Conservation (phyloP, 2,797 vertebrate species). For the Tamandua tetradactyla region DNA sequence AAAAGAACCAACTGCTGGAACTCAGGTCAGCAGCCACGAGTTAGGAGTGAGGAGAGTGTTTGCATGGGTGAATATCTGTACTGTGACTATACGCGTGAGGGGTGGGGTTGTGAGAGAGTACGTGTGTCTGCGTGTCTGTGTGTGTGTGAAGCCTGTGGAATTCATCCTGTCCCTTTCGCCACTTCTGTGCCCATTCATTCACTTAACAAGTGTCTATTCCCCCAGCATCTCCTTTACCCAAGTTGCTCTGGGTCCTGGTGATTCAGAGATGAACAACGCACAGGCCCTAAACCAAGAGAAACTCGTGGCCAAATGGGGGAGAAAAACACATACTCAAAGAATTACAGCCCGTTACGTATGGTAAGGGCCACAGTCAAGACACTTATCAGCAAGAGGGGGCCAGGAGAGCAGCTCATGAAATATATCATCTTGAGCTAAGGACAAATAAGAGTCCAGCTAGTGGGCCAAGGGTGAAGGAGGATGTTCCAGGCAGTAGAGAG, state of each 20-base stretch:
- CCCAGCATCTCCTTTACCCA: background rate
- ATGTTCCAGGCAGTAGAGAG: background rate
- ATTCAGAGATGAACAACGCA: slow-evolving; percentile 56
- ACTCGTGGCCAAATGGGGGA: background rate
- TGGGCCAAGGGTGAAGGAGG: background rate
- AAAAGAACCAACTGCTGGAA: background rate
- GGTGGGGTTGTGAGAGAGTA: background rate
- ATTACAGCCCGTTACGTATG: background rate
- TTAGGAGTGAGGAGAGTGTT: background rate
- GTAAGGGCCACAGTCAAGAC: background rate
- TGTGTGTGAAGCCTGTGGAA: background rate
- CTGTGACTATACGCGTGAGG: background rate
- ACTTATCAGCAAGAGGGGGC: background rate
- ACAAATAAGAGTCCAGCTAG: background rate
- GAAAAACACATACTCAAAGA: slow-evolving; percentile 33
- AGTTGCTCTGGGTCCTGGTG: background rate
- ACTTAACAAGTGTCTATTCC: background rate
- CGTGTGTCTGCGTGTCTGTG: background rate
- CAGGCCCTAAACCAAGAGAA: slow-evolving; percentile 15
- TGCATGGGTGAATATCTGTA: background rate
- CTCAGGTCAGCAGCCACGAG: background rate
- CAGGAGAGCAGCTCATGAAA: background rate
- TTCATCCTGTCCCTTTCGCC: background rate
- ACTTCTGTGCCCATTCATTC: background rate
- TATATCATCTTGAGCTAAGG: background rate